A percentile compares a stretch with the other conserved stretches of the same genome.
phyloP scores from a whole-genome alignment of 2,113 vertebrate species.

The Felis catus region F.catus_Fca126_mat1.0 CM031421.1:56005001-56005500 shows the following conservation, averaged over 20 bases:
- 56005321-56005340: slow-evolving; percentile 30
- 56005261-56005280: background rate
- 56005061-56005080: background rate
- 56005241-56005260: background rate
- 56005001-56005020: background rate
- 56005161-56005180: background rate
- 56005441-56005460: background rate
- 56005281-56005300: background rate
- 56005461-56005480: background rate
- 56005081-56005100: background rate
- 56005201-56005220: background rate
- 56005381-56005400: background rate
- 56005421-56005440: background rate
- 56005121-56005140: background rate
- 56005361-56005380: background rate
- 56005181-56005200: background rate
- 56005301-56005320: background rate
- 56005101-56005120: background rate
- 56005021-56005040: background rate
- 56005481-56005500: background rate
- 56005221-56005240: background rate
- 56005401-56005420: background rate
- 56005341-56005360: background rate
- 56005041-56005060: slow-evolving; percentile 33
- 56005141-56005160: background rate